These are phyloP conservation scores for Hypotaenidia okinawae DNA, from an alignment of 2,797 vertebrate species.

Conservation along the genomic window DNA sequence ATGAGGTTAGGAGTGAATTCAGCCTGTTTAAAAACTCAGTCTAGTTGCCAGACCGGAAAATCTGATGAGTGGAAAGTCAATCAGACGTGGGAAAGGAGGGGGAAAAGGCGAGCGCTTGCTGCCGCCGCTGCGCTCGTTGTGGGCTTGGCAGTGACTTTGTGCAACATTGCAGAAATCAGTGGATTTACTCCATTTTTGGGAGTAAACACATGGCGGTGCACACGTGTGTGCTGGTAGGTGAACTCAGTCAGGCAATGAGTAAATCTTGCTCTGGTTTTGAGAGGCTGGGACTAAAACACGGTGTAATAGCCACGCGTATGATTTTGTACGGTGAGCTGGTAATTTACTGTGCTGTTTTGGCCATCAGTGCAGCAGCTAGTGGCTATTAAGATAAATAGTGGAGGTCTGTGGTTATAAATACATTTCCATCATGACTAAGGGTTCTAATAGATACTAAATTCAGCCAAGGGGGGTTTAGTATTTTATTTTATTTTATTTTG, in stretches of 20 bases:
- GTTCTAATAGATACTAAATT: constrained; percentile 43
- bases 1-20: background rate
- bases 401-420: constrained; percentile 60
- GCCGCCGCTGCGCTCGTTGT: accelerated
- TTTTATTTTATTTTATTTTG: background rate
- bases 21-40: background rate
- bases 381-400: constrained; percentile 52
- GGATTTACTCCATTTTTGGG: background rate
- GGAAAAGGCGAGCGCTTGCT: background rate
- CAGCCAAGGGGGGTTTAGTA: background rate
- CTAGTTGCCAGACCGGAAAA: constrained; percentile 29
- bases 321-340: background rate
- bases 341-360: constrained; percentile 40
- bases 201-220: background rate
- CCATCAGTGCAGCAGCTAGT: constrained; percentile 29
- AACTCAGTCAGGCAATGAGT: background rate
- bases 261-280: background rate
- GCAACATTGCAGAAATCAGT: background rate
- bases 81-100: background rate
- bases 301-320: background rate
- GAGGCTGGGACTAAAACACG: background rate
- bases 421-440: constrained; percentile 56
- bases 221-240: background rate
- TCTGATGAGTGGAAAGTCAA: background rate
- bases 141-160: background rate